Percentiles rank a stretch among this genome's conserved stretches.
Conservation (phyloP, 1,140 invertebrate species). For the Cotesia chilonis region DNA sequence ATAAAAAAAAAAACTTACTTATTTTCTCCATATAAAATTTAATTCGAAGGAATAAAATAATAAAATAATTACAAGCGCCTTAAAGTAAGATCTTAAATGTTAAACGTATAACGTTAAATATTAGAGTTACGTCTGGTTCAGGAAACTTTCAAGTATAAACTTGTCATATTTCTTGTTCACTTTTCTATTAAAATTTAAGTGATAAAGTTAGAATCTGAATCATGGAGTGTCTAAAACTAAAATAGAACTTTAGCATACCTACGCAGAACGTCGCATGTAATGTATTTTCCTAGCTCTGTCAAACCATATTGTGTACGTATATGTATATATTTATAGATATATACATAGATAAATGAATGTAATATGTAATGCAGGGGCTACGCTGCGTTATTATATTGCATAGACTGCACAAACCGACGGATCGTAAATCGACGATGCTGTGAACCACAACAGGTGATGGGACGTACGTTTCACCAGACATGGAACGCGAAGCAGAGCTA, state of each 20-base stretch:
- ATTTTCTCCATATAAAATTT: too few species aligned
- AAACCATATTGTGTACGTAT: slow-evolving; percentile 11
- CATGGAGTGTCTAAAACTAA: slow-evolving; percentile 29
- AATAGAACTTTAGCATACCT: slow-evolving; percentile 32
- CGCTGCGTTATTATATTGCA: not conserved
- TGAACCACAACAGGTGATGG: slow-evolving; percentile 37
- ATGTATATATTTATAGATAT: not conserved
- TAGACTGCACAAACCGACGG: slow-evolving; percentile 26
- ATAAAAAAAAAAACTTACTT: too few species aligned
- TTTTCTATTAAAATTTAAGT: slow-evolving; percentile 9
- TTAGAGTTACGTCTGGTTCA: too few species aligned
- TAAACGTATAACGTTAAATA: too few species aligned
- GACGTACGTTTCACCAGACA: not conserved
- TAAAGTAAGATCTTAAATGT: too few species aligned
- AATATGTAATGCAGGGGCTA: too few species aligned
- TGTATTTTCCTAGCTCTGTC: slow-evolving; percentile 19
- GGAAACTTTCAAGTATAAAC: not conserved
- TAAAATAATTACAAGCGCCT: too few species aligned
- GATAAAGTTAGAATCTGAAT: slow-evolving; percentile 32
- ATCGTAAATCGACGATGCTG: slow-evolving; percentile 34
- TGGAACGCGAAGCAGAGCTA: not conserved
- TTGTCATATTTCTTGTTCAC: slow-evolving; percentile 3
- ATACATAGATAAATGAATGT: too few species aligned
- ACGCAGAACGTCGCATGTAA: not conserved
- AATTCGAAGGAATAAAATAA: too few species aligned